Conservation (phyloP, 2,797 vertebrate genomes). For the Anguilla anguilla region DNA sequence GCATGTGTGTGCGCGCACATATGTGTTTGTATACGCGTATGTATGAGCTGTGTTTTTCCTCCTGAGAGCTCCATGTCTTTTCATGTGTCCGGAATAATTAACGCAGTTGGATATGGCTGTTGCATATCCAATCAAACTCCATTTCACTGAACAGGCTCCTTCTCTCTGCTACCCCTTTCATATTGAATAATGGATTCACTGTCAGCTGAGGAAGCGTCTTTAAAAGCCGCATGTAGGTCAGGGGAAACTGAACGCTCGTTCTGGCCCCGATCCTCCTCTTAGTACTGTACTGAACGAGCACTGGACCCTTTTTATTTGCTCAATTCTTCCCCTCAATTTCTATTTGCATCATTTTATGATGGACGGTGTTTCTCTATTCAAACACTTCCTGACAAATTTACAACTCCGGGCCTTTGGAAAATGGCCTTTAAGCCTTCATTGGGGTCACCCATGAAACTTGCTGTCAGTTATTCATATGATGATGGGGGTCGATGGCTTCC, state of each 20-base stretch:
- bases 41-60: background rate
- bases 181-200: conserved; percentile 6
- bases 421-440: background rate
- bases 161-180: no score
- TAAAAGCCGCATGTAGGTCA: background rate
- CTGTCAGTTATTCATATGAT: background rate
- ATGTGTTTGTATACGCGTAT: background rate
- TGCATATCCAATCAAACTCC: conserved; percentile 8
- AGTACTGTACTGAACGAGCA: no score
- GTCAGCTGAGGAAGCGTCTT: background rate
- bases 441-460: background rate
- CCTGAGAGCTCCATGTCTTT: background rate
- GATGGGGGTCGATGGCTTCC: background rate
- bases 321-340: background rate
- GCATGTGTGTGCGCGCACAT: background rate
- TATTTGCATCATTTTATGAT: background rate
- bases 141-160: conserved; percentile 11
- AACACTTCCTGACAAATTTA: background rate
- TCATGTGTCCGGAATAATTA: background rate
- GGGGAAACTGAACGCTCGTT: background rate
- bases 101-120: background rate
- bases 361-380: background rate
- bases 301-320: background rate
- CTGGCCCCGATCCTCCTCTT: background rate
- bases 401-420: background rate